Percentiles rank a stretch among this genome's conserved stretches.
Conservation (phyloP, 2,888 invertebrate genomes). For the Chaetogeoica ovagalla region DNA sequence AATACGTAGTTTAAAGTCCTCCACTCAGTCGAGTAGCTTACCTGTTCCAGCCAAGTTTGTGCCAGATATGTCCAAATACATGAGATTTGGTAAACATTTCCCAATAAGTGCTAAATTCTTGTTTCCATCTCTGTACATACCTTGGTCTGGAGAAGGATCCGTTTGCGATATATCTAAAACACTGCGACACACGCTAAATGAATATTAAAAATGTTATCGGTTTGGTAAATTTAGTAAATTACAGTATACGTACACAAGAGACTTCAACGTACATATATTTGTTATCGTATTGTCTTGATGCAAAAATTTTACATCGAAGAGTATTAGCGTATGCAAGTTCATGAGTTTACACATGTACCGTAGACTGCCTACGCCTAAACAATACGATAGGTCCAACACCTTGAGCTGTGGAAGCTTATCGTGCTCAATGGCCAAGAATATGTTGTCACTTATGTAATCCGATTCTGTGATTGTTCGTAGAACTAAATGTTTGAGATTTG, state of each 20-base stretch:
- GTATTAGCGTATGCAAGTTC: slow-evolving; percentile 51
- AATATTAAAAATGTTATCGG: too few species aligned
- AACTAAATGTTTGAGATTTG: slow-evolving; percentile 36
- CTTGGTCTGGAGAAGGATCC: slow-evolving; percentile 66
- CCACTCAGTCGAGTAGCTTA: slow-evolving; percentile 57
- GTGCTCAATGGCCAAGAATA: slow-evolving; percentile 32
- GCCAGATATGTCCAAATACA: slow-evolving; percentile 90
- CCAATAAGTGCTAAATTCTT: slow-evolving; percentile 73
- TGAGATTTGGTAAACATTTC: slow-evolving; percentile 72
- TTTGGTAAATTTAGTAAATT: slow-evolving; percentile 57
- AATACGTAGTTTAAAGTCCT: not conserved
- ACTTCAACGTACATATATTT: slow-evolving; percentile 42
- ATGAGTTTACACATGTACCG: slow-evolving; percentile 36
- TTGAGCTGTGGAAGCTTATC: slow-evolving; percentile 44
- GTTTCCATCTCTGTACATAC: slow-evolving; percentile 76
- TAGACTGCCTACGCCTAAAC: slow-evolving; percentile 43
- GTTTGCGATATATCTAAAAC: slow-evolving; percentile 85
- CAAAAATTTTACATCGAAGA: slow-evolving; percentile 53
- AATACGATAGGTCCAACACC: slow-evolving; percentile 54
- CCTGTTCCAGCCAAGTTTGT: slow-evolving; percentile 92
- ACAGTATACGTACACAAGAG: slow-evolving; percentile 57
- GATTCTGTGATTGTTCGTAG: slow-evolving; percentile 29
- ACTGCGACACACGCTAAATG: slow-evolving; percentile 58
- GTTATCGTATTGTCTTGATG: slow-evolving; percentile 43
- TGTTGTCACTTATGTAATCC: slow-evolving; percentile 6